A percentile compares a stretch with the other conserved stretches of the same genome.
Conservation (phyloP, 2,113 vertebrate species). For the Desmodus rotundus region DNA sequence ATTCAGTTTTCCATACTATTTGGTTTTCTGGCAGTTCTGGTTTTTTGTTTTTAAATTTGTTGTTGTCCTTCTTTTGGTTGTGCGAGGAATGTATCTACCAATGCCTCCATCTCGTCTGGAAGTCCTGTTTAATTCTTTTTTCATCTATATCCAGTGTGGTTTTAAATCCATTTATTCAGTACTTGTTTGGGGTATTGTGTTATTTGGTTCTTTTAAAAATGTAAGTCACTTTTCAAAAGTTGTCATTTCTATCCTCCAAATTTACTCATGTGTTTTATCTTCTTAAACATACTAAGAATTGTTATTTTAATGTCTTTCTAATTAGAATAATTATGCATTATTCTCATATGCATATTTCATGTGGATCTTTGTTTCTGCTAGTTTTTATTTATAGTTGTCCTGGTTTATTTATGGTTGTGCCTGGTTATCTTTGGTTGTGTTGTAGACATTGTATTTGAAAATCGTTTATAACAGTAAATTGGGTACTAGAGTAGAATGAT, state of each 20-base stretch:
- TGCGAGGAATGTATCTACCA: too few relatives aligned
- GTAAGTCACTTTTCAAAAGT: neutral
- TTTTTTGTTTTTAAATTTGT: too few relatives aligned
- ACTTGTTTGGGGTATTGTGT: neutral
- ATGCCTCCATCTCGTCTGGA: too few relatives aligned
- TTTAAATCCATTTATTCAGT: neutral
- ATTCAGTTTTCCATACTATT: too few relatives aligned
- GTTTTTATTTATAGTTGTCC: neutral
- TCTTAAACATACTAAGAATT: neutral
- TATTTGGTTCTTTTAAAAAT: slow-evolving; percentile 27
- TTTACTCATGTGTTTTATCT: neutral
- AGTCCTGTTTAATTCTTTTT: neutral
- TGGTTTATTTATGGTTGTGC: neutral
- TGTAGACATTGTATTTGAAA: neutral
- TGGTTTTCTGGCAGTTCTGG: too few relatives aligned
- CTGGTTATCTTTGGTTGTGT: neutral
- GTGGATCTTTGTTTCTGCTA: neutral
- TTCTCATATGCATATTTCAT: neutral
- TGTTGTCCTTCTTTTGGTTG: too few relatives aligned
- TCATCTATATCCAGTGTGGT: neutral
- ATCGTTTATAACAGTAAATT: neutral
- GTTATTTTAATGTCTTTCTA: neutral
- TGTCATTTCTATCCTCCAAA: neutral
- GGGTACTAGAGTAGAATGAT: neutral
- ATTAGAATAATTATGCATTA: too few relatives aligned